Percentiles rank a stretch among this genome's conserved stretches.
phyloP scores from a whole-genome alignment of 2,797 vertebrate genomes.

The Acanthurus leucopareius region DNA sequence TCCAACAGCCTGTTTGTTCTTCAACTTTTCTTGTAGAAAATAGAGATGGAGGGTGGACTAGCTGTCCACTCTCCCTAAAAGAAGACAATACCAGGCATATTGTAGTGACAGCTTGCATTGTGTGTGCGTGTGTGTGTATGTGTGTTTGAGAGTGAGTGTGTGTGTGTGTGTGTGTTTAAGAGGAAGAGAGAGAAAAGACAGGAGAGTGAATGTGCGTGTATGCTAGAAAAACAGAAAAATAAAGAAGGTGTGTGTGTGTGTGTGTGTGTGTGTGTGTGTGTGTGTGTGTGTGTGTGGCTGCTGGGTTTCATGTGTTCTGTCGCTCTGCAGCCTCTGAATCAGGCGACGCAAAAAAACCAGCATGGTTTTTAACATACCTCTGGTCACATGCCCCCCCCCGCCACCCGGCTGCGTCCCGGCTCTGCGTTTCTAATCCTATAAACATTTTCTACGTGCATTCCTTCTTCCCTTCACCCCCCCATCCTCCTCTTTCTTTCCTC shows the following conservation, averaged over 20 bases:
- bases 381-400: conserved; percentile 47
- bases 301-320: conserved; percentile 42
- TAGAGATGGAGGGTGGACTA: conserved; percentile 84
- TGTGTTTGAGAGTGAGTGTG: conserved; percentile 15
- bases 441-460: conserved; percentile 64
- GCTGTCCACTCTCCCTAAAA: conserved; percentile 84
- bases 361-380: conserved; percentile 24
- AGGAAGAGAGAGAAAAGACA: not conserved
- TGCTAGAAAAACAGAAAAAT: not conserved
- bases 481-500: conserved; percentile 26
- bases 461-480: not conserved
- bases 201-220: conserved; percentile 15
- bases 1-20: conserved; percentile 73
- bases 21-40: conserved; percentile 80
- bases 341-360: not conserved
- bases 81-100: conserved; percentile 84
- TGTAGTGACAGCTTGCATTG: conserved; percentile 83
- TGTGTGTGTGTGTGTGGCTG: no score
- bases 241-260: not conserved
- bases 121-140: conserved; percentile 47
- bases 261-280: not conserved
- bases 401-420: conserved; percentile 40
- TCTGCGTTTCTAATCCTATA: conserved; percentile 60
- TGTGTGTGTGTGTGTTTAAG: conserved; percentile 28
- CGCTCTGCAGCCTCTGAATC: conserved; percentile 31